Conservation (phyloP, 2,113 vertebrate genomes). For the Rhea americana region DNA sequence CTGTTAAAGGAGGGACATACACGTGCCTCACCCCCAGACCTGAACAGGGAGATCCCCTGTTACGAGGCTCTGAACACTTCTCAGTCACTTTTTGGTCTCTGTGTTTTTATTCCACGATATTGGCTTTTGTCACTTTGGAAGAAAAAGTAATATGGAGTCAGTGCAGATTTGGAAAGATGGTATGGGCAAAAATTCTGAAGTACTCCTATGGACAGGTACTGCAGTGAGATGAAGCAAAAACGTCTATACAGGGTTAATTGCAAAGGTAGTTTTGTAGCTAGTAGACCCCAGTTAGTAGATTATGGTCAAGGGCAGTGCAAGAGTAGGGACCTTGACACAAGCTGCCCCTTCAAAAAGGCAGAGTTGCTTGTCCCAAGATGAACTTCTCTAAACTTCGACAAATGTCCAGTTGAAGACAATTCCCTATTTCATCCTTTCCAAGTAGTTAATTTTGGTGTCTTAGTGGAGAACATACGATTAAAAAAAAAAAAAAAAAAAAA, state of each 20-base stretch:
- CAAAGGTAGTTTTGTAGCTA: not conserved
- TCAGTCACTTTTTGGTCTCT: not conserved
- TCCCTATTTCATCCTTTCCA: not conserved
- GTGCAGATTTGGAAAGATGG: not conserved
- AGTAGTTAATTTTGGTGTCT: not conserved
- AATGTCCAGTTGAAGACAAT: not conserved
- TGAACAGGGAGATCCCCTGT: accelerated
- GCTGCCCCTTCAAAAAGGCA: not conserved
- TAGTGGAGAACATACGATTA: accelerated
- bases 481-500: not conserved
- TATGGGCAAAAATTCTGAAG: not conserved
- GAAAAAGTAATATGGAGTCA: not conserved
- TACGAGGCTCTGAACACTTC: not conserved
- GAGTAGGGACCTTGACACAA: not conserved
- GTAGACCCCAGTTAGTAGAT: not conserved
- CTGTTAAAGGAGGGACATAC: not conserved
- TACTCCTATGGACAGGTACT: not conserved
- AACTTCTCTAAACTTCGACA: not conserved
- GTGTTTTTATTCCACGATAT: not conserved
- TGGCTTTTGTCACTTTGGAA: not conserved
- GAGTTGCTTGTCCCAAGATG: not conserved
- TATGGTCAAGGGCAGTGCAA: not conserved
- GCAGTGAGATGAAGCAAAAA: not conserved
- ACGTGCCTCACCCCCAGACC: not conserved
- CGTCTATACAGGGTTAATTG: not conserved